Conservation (phyloP, 2,113 vertebrate genomes). For the Psittacus erithacus region DNA sequence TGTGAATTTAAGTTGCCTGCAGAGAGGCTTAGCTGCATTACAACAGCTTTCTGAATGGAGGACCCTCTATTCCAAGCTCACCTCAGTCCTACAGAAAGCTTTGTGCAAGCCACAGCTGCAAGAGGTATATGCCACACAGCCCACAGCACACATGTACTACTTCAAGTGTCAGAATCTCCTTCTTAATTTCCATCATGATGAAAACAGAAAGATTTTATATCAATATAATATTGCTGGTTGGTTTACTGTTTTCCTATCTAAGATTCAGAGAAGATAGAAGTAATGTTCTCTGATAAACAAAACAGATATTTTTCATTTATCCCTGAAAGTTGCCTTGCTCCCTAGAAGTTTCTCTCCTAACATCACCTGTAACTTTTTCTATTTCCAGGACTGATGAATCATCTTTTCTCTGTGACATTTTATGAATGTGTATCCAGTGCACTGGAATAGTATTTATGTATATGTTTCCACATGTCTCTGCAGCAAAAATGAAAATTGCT, state of each 20-base stretch:
- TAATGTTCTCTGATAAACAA: neutral
- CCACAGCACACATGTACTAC: no score
- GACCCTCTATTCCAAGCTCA: neutral
- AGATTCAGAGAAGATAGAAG: neutral
- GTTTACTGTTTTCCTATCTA: neutral
- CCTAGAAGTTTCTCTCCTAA: neutral
- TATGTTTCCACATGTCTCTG: neutral
- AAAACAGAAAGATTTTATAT: neutral
- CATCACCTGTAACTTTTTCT: neutral
- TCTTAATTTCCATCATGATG: neutral
- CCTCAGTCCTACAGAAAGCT: neutral
- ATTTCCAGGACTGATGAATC: neutral
- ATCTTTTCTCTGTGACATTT: neutral
- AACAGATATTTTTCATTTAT: neutral
- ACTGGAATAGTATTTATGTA: neutral
- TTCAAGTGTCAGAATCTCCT: neutral
- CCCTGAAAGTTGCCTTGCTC: neutral
- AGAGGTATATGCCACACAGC: no score
- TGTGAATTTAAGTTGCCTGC: neutral
- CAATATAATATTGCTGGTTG: neutral
- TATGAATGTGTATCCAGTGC: neutral
- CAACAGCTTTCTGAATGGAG: neutral
- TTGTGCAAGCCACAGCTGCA: neutral
- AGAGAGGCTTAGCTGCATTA: neutral
- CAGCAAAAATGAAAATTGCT: constrained; percentile 40